Evolutionary conservation across 2,113 vertebrate species (phyloP).

Genomic region (Scatophagus argus): DNA sequence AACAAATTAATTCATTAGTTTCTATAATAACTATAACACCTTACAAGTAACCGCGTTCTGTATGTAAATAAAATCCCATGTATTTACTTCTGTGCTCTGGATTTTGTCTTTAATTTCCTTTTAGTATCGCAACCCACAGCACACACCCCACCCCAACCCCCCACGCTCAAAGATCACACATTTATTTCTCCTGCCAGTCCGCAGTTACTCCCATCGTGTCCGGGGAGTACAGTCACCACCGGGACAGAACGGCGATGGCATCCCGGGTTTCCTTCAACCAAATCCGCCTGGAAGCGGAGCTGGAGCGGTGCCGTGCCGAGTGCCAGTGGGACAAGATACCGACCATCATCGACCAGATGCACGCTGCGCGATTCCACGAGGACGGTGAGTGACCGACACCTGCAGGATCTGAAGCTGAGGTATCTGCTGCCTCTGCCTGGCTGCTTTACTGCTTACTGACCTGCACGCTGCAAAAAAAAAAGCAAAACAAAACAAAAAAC

Average conservation of each 20-base stretch:
- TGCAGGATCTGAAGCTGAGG: background rate
- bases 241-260: constrained; percentile 81
- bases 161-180: constrained; percentile 44
- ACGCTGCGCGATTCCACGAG: constrained; percentile 79
- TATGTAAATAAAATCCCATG: background rate
- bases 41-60: background rate
- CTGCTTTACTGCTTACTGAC: background rate
- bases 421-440: background rate
- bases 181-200: constrained; percentile 71
- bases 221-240: constrained; percentile 77
- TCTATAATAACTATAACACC: background rate
- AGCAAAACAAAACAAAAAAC: rapidly evolving
- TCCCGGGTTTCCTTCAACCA: constrained; percentile 83
- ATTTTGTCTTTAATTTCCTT: too few species aligned
- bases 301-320: constrained; percentile 84
- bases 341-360: constrained; percentile 80
- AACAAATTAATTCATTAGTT: background rate
- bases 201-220: constrained; percentile 83
- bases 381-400: constrained; percentile 79
- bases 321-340: constrained; percentile 85
- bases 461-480: background rate
- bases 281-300: constrained; percentile 81
- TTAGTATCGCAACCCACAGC: background rate
- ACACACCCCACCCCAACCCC: background rate
- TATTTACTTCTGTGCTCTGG: background rate